phyloP scores from a whole-genome alignment of 2,113 vertebrate species.

The Semicossyphus pulcher region DNA sequence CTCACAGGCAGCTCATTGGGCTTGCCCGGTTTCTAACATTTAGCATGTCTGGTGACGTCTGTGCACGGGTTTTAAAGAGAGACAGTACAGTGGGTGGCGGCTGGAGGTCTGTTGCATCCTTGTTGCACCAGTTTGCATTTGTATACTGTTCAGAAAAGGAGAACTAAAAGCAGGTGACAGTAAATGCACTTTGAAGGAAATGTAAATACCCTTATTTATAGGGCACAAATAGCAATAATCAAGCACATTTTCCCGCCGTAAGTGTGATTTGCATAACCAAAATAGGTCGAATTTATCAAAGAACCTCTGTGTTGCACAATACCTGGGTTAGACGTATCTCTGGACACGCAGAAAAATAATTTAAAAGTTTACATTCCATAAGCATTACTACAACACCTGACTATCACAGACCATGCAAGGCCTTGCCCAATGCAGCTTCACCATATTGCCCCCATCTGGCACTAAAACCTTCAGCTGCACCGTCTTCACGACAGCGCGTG shows the following conservation, averaged over 20 bases:
- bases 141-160: background rate
- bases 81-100: background rate
- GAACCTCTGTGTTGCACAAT: too few relatives aligned
- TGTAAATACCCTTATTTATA: too few relatives aligned
- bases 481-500: conserved; percentile 6
- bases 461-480: conserved; percentile 19
- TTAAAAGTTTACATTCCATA: background rate
- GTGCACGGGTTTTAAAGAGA: background rate
- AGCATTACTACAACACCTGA: too few relatives aligned
- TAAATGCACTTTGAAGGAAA: too few relatives aligned
- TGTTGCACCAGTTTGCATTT: background rate
- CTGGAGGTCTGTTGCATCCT: background rate
- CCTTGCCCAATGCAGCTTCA: background rate
- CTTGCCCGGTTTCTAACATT: background rate
- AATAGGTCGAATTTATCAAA: too few relatives aligned
- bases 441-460: background rate
- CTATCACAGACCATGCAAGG: too few relatives aligned
- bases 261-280: background rate
- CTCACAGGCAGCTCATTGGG: background rate
- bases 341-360: background rate
- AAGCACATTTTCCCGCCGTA: background rate
- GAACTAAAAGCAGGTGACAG: background rate
- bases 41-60: background rate
- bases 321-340: too few relatives aligned
- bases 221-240: background rate